A percentile compares a stretch with the other conserved stretches of the same genome.
Evolutionary conservation across 2,888 invertebrate species (phyloP).

Genomic region (Hoplodrina ambigua): DNA sequence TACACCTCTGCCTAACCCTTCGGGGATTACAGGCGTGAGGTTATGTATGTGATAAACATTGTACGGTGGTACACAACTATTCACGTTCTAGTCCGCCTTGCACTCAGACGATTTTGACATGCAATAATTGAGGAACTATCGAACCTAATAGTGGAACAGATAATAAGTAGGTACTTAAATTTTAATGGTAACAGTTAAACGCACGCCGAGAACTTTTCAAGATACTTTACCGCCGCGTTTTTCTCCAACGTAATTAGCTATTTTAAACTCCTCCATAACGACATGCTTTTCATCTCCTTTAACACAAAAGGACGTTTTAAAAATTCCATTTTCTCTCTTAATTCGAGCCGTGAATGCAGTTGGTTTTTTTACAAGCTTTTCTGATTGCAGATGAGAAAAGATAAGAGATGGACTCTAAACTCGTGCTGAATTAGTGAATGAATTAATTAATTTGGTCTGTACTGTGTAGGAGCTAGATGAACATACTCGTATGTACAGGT

Average conservation of each 20-base stretch:
- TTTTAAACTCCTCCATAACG: constrained; percentile 77
- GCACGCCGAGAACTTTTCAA: constrained; percentile 71
- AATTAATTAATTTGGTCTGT: constrained; percentile 30
- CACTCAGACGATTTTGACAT: too few relatives aligned
- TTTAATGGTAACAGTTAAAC: constrained; percentile 73
- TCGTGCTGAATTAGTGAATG: constrained; percentile 38
- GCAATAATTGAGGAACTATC: background rate
- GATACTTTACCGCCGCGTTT: constrained; percentile 68
- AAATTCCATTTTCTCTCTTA: constrained; percentile 72
- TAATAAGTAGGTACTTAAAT: constrained; percentile 60
- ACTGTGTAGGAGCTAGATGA: background rate
- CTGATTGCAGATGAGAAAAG: constrained; percentile 45
- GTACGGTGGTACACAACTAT: too few relatives aligned
- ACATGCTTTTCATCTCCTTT: constrained; percentile 74
- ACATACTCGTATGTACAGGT: too few relatives aligned
- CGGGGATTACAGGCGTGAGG: too few relatives aligned
- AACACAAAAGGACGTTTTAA: constrained; percentile 74
- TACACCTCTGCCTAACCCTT: too few relatives aligned
- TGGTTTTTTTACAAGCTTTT: constrained; percentile 52
- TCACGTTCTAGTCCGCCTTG: too few relatives aligned
- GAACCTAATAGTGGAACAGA: constrained; percentile 26
- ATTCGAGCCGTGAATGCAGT: constrained; percentile 62
- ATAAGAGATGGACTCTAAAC: constrained; percentile 26
- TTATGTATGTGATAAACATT: too few relatives aligned
- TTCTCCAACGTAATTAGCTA: constrained; percentile 77